A percentile compares a stretch with the other conserved stretches of the same genome.
phyloP scores from a whole-genome alignment of 2,113 vertebrate genomes.

The Microtus ochrogaster region DNA sequence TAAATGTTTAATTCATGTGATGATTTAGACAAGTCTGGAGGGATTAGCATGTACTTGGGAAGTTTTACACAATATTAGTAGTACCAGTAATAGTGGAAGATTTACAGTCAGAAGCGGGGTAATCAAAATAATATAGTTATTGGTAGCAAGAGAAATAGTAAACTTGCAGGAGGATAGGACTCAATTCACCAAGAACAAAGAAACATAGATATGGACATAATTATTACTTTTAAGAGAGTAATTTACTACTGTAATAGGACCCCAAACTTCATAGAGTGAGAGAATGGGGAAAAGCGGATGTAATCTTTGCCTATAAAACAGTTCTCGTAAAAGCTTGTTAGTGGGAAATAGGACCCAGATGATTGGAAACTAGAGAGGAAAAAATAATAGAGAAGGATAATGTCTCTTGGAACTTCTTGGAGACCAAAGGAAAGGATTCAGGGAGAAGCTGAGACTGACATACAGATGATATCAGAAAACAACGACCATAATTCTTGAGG shows the following conservation, averaged over 20 bases:
- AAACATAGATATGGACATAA: neutral
- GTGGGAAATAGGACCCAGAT: neutral
- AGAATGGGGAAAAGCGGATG: neutral
- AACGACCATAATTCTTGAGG: neutral
- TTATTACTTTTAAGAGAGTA: neutral
- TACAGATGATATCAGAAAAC: neutral
- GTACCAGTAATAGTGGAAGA: neutral
- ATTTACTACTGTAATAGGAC: neutral
- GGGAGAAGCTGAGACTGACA: neutral
- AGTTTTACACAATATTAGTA: slow-evolving; percentile 9
- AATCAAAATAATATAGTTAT: neutral
- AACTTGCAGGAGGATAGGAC: neutral
- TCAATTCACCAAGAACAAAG: neutral
- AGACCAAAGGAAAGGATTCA: neutral
- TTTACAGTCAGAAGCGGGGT: neutral
- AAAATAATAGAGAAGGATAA: neutral
- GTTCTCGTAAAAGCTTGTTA: neutral
- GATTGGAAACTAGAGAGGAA: neutral
- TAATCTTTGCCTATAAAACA: neutral
- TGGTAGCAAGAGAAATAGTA: neutral
- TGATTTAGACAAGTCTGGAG: neutral
- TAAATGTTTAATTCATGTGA: slow-evolving; percentile 15
- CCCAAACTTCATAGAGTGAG: neutral
- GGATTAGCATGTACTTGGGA: neutral
- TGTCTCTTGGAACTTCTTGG: neutral